Conservation (phyloP, 2,888 invertebrate species). For the Villa cingulata region DNA sequence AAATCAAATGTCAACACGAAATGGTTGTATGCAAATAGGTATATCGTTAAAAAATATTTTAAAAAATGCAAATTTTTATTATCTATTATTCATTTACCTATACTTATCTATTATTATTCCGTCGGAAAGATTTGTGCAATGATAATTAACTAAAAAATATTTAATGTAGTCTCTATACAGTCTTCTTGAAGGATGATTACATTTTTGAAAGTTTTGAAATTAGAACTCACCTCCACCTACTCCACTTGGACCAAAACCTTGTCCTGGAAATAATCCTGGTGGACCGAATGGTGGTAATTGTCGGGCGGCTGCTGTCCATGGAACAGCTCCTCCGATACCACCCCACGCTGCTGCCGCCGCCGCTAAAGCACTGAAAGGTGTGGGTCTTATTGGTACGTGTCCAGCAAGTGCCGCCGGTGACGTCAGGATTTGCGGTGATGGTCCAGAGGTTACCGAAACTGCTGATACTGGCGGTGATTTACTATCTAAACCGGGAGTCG, state of each 20-base stretch:
- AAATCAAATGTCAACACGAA: too few species aligned
- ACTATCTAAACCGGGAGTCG: constrained; percentile 33
- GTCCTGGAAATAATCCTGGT: constrained; percentile 54
- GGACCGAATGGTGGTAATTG: constrained; percentile 46
- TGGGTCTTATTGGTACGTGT: constrained; percentile 57
- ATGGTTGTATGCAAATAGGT: too few species aligned
- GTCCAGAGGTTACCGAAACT: constrained; percentile 15
- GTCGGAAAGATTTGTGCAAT: too few species aligned
- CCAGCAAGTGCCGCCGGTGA: constrained; percentile 33
- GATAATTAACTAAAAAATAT: too few species aligned
- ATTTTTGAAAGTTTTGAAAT: too few species aligned
- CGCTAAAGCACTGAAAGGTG: constrained; percentile 59
- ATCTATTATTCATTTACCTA: too few species aligned
- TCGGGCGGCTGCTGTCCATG: constrained; percentile 42
- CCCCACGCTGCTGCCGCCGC: constrained; percentile 57
- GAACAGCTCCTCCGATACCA: constrained; percentile 43
- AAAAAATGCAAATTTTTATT: too few species aligned
- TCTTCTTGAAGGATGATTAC: too few species aligned
- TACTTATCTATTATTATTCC: too few species aligned
- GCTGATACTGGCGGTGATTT: constrained; percentile 28
- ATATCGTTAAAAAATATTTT: too few species aligned
- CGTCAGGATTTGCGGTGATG: constrained; percentile 26
- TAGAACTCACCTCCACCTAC: constrained; percentile 37
- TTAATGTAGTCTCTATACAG: too few species aligned
- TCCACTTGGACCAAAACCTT: constrained; percentile 40